These are phyloP conservation scores for Drosophila kokeensis DNA, from an alignment of 2,888 invertebrate species.

Conservation along the genomic window DNA sequence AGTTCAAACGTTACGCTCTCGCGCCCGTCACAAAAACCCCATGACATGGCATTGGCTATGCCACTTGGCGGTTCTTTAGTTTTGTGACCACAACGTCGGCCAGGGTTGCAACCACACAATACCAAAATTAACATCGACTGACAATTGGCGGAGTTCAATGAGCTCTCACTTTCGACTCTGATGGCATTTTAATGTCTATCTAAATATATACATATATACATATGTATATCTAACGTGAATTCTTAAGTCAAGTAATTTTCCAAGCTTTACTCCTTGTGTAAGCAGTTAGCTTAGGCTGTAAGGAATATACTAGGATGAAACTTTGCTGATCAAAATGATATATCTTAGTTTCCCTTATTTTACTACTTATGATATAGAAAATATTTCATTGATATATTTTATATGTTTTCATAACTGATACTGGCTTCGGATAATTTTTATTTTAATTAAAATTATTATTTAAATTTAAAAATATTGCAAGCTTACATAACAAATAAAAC, in stretches of 20 bases:
- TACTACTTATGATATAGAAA: not conserved
- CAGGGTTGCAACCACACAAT: slow-evolving; percentile 34
- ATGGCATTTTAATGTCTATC: slow-evolving; percentile 6
- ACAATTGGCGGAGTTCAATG: slow-evolving; percentile 38
- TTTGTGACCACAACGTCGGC: slow-evolving; percentile 44
- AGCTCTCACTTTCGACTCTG: slow-evolving; percentile 13
- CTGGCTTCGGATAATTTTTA: fast-evolving
- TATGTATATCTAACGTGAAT: not conserved
- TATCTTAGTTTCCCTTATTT: not conserved
- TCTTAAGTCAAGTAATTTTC: not conserved
- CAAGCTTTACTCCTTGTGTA: not conserved
- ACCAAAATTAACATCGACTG: slow-evolving; percentile 17
- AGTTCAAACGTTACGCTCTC: slow-evolving; percentile 71
- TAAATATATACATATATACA: not conserved
- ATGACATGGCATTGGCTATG: slow-evolving; percentile 62
- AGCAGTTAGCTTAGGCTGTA: not conserved
- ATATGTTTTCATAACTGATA: too few species aligned
- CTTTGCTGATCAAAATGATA: not conserved
- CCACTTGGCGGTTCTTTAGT: slow-evolving; percentile 60
- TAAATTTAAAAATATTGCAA: not conserved
- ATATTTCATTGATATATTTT: not conserved
- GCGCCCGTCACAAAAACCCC: slow-evolving; percentile 63
- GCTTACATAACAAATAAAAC: not conserved
- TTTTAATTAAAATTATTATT: too few species aligned
- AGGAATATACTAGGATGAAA: not conserved